Evolutionary conservation across 2,797 vertebrate genomes (phyloP).

Genomic region (Gymnothorax reevesii): DNA sequence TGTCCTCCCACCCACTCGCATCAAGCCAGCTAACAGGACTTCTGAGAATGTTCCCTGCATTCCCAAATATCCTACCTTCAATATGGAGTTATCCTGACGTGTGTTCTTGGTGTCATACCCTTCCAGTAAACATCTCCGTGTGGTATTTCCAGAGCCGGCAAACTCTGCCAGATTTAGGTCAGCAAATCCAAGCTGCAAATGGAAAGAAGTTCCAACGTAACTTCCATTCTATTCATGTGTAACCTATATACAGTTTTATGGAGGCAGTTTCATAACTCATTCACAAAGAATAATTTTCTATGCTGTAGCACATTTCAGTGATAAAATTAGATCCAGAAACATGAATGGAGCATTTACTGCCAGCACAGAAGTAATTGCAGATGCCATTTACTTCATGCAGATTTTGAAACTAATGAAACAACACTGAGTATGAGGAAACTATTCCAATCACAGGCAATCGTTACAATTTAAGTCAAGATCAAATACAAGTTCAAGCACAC

Average conservation of each 20-base stretch:
- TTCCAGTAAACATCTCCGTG: slow-evolving; percentile 93
- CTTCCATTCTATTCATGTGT: background rate
- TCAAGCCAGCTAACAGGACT: background rate
- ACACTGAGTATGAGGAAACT: background rate
- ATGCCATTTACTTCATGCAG: background rate
- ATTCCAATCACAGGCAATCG: background rate
- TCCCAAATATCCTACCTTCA: slow-evolving; percentile 79
- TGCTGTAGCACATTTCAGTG: background rate
- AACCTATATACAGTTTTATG: background rate
- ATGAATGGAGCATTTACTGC: background rate
- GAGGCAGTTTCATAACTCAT: background rate
- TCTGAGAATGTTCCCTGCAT: slow-evolving; percentile 3
- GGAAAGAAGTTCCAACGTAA: background rate
- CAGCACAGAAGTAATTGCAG: background rate
- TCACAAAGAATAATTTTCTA: background rate
- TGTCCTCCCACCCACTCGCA: background rate
- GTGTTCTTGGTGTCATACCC: slow-evolving; percentile 99
- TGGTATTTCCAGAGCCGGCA: slow-evolving; percentile 91
- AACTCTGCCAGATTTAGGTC: slow-evolving; percentile 94
- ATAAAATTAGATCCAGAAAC: background rate
- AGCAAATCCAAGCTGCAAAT: slow-evolving; percentile 85
- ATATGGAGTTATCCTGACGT: slow-evolving; percentile 96
- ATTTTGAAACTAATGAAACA: slow-evolving; percentile 1
- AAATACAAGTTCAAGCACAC: background rate
- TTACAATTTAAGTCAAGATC: background rate